phyloP scores from a whole-genome alignment of 2,797 vertebrate species.

The Gobionotothen gibberifrons region DNA sequence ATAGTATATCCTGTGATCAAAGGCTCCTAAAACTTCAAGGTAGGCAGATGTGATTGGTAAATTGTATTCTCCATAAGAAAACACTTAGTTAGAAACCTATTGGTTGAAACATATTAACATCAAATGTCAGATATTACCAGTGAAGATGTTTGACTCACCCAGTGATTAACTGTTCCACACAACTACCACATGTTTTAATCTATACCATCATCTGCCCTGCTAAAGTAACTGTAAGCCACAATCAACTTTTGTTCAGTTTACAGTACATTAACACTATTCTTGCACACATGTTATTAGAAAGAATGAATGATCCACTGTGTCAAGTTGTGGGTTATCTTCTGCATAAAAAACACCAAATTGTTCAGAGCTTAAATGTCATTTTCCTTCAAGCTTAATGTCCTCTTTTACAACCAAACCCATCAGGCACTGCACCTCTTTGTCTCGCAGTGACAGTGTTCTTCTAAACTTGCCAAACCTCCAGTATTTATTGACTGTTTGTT shows the following conservation, averaged over 20 bases:
- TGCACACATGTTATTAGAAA: neutral
- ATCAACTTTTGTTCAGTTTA: too few relatives aligned
- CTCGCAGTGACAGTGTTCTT: constrained; percentile 6
- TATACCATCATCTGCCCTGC: neutral
- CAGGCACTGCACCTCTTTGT: neutral
- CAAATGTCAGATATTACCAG: neutral
- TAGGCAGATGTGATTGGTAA: neutral
- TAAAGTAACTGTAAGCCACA: neutral
- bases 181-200: too few relatives aligned
- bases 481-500: constrained; percentile 27
- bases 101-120: neutral
- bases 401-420: constrained; percentile 50
- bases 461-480: constrained; percentile 1
- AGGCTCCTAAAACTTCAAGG: neutral
- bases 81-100: neutral
- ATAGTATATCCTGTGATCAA: neutral
- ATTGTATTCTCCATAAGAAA: constrained; percentile 6
- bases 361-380: constrained; percentile 18
- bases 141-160: neutral
- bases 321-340: constrained; percentile 19
- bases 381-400: constrained; percentile 19
- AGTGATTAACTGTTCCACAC: too few relatives aligned
- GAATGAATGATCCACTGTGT: constrained; percentile 17
- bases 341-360: constrained; percentile 35
- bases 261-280: neutral